Conservation (phyloP, 2,888 invertebrate species). For the Agrypnus murinus region DNA sequence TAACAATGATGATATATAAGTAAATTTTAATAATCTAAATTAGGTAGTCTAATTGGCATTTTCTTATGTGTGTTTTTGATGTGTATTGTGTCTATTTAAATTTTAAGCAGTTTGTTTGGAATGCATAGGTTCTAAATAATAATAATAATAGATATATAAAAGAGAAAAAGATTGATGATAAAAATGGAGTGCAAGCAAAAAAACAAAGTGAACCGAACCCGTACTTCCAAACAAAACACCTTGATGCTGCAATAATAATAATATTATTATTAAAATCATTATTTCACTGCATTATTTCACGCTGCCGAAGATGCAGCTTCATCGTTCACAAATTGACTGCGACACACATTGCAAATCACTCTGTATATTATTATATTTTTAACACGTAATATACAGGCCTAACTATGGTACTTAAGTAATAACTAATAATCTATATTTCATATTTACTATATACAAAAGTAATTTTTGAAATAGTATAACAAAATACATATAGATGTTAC, state of each 20-base stretch:
- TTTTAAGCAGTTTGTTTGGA: slow-evolving; percentile 51
- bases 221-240: slow-evolving; percentile 47
- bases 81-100: slow-evolving; percentile 62
- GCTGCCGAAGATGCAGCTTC: slow-evolving; percentile 48
- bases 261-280: no score
- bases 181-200: slow-evolving; percentile 17
- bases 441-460: slow-evolving; percentile 69
- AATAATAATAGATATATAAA: no score
- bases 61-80: slow-evolving; percentile 66
- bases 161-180: no score
- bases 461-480: slow-evolving; percentile 69
- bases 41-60: slow-evolving; percentile 67
- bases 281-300: slow-evolving; percentile 50
- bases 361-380: slow-evolving; percentile 73
- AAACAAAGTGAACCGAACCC: slow-evolving; percentile 26
- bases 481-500: slow-evolving; percentile 70
- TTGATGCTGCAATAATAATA: slow-evolving; percentile 54
- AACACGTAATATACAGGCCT: slow-evolving; percentile 73
- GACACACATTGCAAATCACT: slow-evolving; percentile 67
- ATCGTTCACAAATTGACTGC: slow-evolving; percentile 68
- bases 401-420: slow-evolving; percentile 71
- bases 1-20: slow-evolving; percentile 56
- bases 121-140: slow-evolving; percentile 43
- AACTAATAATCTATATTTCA: slow-evolving; percentile 72
- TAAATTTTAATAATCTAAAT: slow-evolving; percentile 53